Base-by-base conservation (phyloP, 2,113 vertebrate genomes). In the Poecilia latipinna region DNA sequence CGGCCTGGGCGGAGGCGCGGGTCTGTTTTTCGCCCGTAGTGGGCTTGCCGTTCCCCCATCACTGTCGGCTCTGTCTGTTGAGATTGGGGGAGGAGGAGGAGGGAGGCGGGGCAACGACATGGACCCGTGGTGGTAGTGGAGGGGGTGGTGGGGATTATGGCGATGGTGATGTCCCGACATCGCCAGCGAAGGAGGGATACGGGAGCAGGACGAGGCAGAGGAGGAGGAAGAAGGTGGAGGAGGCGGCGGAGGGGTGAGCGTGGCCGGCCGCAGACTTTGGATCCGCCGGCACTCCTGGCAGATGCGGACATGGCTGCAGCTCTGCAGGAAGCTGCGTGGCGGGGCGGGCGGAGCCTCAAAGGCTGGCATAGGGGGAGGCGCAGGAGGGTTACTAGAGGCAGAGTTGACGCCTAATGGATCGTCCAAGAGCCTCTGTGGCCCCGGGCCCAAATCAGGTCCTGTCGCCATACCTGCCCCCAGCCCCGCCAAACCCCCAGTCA, bases 231-330 rank as follows among this genome's bases (percentile, higher is more conserved):
- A 82, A 5, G 86, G 77, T 0, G 84, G 82, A 2, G 85, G 79
- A 1, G 86, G 80, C 0, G 86, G 31, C 65, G 89, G 87, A 0
- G 89, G 89, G 0, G 86, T 89, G 19, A 84, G 79, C 0, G 80
- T 11, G 3, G 48, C 87, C 5, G 94, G 93, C 77, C 96, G 92
- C 68, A 96, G 91, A 65, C 94, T 95, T 92, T 97, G 96, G 86
- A 97, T 96, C 61, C 96, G 92, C 69, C 96, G 89, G 85, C 96
- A 96, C 93, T 97, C 96, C 84, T 96, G 96, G 79, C 94, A 94
- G 82, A 94, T 93, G 1, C 94, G 90, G 24, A 94, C 90, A 37
- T 94, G 92, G 68, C 92, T 91, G 83, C 93, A 94, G 81, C 83
- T 80, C 66, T 90, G 90, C 28, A 90, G 78, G 66, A 88, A 91